Percentiles rank a stretch among this genome's conserved stretches.
phyloP scores from a whole-genome alignment of 2,888 invertebrate species.

The Calliphora vomitoria region DNA sequence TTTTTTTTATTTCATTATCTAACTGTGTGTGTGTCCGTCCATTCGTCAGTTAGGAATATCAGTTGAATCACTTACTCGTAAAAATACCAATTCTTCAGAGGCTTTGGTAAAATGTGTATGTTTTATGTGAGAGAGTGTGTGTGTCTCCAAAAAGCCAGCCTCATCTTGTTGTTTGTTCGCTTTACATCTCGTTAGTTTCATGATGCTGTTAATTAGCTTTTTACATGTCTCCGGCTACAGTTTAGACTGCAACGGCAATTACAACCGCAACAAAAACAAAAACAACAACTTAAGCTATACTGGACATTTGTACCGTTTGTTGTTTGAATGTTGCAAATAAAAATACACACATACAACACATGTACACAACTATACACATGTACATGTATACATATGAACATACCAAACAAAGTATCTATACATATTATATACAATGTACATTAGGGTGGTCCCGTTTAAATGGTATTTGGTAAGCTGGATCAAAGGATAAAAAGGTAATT shows the following conservation, averaged over 20 bases:
- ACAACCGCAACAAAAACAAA: conserved; percentile 38
- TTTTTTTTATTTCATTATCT: conserved; percentile 42
- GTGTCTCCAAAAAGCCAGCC: conserved; percentile 37
- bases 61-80: conserved; percentile 49
- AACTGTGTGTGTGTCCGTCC: conserved; percentile 28
- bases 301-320: conserved; percentile 73
- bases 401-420: no score
- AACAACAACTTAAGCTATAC: conserved; percentile 40
- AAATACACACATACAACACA: background rate
- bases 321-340: conserved; percentile 57
- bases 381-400: background rate
- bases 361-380: background rate
- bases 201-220: conserved; percentile 76
- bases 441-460: no score
- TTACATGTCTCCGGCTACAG: conserved; percentile 70
- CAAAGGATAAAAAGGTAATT: no score
- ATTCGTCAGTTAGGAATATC: conserved; percentile 10
- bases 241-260: conserved; percentile 45
- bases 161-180: conserved; percentile 60
- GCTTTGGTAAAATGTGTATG: conserved; percentile 15
- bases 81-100: conserved; percentile 36
- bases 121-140: conserved; percentile 24
- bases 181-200: conserved; percentile 74
- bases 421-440: no score
- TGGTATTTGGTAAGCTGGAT: no score